Base-by-base conservation (phyloP, 2,888 invertebrate genomes). In the Itoplectis maculator region DNA sequence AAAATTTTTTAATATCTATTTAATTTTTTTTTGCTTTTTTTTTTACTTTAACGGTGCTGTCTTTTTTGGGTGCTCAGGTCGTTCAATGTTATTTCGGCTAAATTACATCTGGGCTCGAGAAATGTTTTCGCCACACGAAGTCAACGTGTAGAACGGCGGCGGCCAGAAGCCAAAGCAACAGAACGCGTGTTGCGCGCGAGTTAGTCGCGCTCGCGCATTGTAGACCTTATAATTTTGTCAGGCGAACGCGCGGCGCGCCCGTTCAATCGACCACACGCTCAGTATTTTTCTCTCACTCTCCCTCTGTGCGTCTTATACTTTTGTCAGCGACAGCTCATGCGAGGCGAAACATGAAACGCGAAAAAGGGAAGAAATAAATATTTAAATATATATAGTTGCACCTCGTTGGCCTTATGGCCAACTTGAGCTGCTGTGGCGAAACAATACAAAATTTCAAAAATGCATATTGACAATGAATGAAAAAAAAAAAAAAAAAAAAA, bases 161-260 rank as follows among this genome's bases (percentile, higher is more conserved):
- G 23, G 15, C 7, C 0, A 59, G 7, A 61, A 37, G 61, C 11
- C 8, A 61, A 54, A 59, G 23, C 20, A 11, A 23, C 54, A 54
- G 11, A 20, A 37, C 61, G 70, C 29, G 70, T 72, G 56, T 59
- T 42, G 59, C 45, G 59, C 0, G 56, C 29, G 29, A 47, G 23
- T 37, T 59, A 59, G 70, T 42, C 51, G 70, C 45, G 59, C 51
- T 56, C 45, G 59, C 45, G 70, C 15, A 45, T 37, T 23, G 13
- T 45, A 40, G 45, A 59, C 59, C 56, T 72, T 45, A 59, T 72
- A 72, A 72, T 72, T 72, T 42, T 45, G 70, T 59, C 70, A 18
- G 56, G 45, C 45, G 35, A 35, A 72, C 40, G 61, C 37, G 61
- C 61, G 18, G 59, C 40, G 61, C 37, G 61, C 61, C 37, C 61